phyloP scores from a whole-genome alignment of 2,113 vertebrate genomes.

The Eulacestoma nigropectus region DNA sequence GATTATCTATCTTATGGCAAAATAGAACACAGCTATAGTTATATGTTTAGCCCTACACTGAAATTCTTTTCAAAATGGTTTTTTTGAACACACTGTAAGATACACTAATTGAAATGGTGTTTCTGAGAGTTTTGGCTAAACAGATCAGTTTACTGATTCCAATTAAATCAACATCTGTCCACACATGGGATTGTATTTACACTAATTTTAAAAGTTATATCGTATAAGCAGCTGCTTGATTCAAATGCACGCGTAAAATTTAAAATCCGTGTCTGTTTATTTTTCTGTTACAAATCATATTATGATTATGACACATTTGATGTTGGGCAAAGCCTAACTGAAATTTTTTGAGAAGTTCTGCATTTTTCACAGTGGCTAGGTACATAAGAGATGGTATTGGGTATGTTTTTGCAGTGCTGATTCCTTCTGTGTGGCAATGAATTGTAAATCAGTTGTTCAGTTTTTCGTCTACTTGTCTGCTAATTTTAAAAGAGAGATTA shows the following conservation, averaged over 20 bases:
- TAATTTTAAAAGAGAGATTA: neutral
- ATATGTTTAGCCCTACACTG: no score
- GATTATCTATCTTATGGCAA: neutral
- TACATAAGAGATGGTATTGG: neutral
- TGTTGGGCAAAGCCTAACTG: neutral
- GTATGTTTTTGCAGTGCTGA: neutral
- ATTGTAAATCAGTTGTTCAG: neutral
- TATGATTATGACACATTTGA: neutral
- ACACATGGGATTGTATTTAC: neutral
- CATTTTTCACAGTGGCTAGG: rapidly evolving
- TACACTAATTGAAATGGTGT: neutral
- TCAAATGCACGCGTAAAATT: neutral
- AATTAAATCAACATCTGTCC: neutral
- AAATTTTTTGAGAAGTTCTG: neutral
- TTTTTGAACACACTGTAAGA: neutral
- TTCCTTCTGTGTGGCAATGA: neutral
- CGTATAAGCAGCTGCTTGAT: neutral
- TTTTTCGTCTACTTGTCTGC: neutral
- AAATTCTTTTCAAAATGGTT: neutral
- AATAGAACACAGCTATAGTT: neutral
- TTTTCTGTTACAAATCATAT: neutral
- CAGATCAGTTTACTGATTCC: neutral
- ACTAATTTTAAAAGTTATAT: neutral
- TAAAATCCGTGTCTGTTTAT: neutral
- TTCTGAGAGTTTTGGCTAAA: neutral